Conservation (phyloP, 2,113 vertebrate genomes). For the Pogonocichla stellata region DNA sequence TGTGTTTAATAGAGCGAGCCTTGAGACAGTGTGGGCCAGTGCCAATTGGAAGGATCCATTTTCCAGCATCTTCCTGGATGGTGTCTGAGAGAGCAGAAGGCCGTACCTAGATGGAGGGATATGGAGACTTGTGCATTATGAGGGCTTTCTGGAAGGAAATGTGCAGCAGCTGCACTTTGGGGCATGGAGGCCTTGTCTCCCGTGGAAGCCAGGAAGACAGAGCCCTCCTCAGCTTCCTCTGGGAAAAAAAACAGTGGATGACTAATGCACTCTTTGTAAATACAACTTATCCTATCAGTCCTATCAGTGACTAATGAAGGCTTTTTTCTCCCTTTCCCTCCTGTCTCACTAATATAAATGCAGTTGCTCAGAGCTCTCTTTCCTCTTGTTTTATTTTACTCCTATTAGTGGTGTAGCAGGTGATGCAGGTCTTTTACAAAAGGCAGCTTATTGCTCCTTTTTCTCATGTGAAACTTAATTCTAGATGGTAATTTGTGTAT, state of each 20-base stretch:
- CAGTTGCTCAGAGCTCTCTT: neutral
- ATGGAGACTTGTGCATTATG: fast-evolving
- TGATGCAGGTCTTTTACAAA: neutral
- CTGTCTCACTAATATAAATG: neutral
- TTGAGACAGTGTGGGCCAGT: neutral
- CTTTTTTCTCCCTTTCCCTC: neutral
- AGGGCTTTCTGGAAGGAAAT: neutral
- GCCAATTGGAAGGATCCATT: neutral
- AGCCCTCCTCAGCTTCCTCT: slow-evolving; percentile 1
- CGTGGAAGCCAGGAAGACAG: neutral
- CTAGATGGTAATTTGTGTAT: neutral
- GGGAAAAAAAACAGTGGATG: slow-evolving; percentile 1
- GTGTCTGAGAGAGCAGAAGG: neutral
- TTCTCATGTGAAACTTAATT: neutral
- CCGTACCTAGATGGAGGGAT: neutral
- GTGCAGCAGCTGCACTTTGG: fast-evolving
- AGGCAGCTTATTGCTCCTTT: neutral
- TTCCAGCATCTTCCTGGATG: fast-evolving
- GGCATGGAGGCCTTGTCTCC: neutral
- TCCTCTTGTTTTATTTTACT: neutral
- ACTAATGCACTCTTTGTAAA: slow-evolving; percentile 48
- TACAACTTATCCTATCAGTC: slow-evolving; percentile 31
- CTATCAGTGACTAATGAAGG: slow-evolving; percentile 35
- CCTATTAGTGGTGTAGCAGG: neutral
- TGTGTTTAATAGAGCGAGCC: neutral